Evolutionary conservation across 2,888 invertebrate species (phyloP).

Genomic region (Mythimna loreyi): DNA sequence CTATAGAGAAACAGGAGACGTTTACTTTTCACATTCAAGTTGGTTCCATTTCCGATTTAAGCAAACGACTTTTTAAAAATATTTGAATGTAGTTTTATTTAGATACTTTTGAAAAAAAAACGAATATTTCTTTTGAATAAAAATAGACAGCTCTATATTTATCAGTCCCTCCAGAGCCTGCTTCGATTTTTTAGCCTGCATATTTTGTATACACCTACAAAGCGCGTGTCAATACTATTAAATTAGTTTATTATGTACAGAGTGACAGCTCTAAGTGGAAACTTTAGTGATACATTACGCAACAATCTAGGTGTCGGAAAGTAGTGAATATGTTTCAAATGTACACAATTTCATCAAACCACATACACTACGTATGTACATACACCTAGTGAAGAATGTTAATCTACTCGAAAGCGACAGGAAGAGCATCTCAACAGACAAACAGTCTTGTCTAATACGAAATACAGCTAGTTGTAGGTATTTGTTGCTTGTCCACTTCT

Average conservation of each 20-base stretch:
- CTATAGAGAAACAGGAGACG: neutral
- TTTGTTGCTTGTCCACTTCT: constrained; percentile 82
- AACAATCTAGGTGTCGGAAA: constrained; percentile 64
- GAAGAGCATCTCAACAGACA: constrained; percentile 80
- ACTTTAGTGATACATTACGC: constrained; percentile 65
- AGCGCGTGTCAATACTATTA: constrained; percentile 59
- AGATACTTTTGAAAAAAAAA: neutral
- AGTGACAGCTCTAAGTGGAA: constrained; percentile 63
- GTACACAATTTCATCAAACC: constrained; percentile 63
- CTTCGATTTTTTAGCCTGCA: neutral
- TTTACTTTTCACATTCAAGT: neutral
- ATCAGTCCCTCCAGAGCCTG: neutral
- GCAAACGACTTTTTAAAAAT: neutral
- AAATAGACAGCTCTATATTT: neutral
- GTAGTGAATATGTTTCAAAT: constrained; percentile 66
- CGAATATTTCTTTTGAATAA: neutral
- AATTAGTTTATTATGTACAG: constrained; percentile 59
- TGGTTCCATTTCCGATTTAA: neutral
- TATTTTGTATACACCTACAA: constrained; percentile 7
- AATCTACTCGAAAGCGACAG: constrained; percentile 82
- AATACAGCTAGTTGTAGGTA: constrained; percentile 72
- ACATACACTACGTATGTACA: constrained; percentile 71
- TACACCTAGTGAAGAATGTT: constrained; percentile 71
- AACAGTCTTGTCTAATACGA: constrained; percentile 76
- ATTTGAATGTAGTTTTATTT: neutral